Evolutionary conservation across 1,140 invertebrate genomes (phyloP).

Genomic region (Drosophila varians): DNA sequence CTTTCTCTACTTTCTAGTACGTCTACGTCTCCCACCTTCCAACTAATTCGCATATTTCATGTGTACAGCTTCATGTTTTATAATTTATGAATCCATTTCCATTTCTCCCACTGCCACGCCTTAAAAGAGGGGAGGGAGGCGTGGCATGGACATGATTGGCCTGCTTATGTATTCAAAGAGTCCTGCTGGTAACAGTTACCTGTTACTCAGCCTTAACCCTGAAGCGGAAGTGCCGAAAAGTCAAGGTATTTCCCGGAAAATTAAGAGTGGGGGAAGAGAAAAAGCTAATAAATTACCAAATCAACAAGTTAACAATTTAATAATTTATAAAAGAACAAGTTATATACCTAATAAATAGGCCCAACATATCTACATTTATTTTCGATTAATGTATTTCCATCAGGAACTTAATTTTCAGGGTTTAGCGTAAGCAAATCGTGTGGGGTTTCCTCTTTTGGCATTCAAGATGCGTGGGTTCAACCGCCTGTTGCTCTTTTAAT

Average conservation of each 20-base stretch:
- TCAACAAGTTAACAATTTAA: not conserved
- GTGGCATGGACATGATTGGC: conserved; percentile 12
- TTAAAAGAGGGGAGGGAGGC: not conserved
- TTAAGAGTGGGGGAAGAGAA: not conserved
- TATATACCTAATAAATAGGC: no score
- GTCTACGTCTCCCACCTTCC: not conserved
- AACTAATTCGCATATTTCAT: conserved; percentile 45
- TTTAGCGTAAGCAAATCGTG: not conserved
- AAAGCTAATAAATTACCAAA: not conserved
- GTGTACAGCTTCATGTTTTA: conserved; percentile 49
- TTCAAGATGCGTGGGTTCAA: conserved; percentile 15
- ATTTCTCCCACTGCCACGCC: conserved; percentile 17
- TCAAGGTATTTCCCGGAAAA: not conserved
- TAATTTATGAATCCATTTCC: conserved; percentile 74
- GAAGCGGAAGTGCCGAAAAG: not conserved
- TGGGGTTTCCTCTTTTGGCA: conserved; percentile 20
- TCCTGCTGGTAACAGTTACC: conserved; percentile 1
- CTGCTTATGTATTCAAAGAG: conserved; percentile 51
- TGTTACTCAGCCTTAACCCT: not conserved
- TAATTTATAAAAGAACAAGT: no score
- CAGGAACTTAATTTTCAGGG: not conserved
- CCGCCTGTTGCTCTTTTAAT: conserved; percentile 33
- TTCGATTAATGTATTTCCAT: no score
- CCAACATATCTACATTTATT: no score
- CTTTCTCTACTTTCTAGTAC: not conserved